Conservation (phyloP, 2,113 vertebrate species). For the Neotoma lepida region DNA sequence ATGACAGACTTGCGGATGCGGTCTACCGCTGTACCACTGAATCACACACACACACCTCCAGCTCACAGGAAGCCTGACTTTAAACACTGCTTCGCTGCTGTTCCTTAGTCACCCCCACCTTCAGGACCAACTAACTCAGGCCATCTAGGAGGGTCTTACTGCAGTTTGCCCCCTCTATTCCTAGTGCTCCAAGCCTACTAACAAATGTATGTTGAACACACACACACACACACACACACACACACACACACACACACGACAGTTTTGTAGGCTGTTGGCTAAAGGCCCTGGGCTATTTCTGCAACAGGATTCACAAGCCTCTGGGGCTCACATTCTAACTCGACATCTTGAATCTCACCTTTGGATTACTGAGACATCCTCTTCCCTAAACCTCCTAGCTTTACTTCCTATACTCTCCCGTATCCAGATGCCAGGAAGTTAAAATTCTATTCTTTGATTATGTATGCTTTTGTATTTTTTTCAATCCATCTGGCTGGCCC, state of each 20-base stretch:
- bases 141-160: not conserved
- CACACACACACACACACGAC: not conserved
- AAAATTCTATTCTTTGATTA: not conserved
- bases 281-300: not conserved
- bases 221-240: not conserved
- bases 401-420: not conserved
- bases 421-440: not conserved
- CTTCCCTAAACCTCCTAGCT: not conserved
- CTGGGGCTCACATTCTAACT: not conserved
- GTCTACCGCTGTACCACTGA: not conserved
- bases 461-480: not conserved
- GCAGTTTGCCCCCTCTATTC: not conserved
- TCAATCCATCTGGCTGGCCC: not conserved
- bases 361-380: not conserved
- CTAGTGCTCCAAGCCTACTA: not conserved
- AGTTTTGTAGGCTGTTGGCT: not conserved
- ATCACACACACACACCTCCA: not conserved
- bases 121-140: not conserved
- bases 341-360: not conserved
- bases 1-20: not conserved
- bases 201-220: not conserved
- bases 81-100: not conserved
- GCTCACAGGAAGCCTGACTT: not conserved
- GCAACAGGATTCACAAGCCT: not conserved
- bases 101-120: too few species aligned